These are phyloP conservation scores for Zoanthus sansibaricus DNA, from an alignment of 92 coral and sea anemone genomes.

Conservation along the genomic window DNA sequence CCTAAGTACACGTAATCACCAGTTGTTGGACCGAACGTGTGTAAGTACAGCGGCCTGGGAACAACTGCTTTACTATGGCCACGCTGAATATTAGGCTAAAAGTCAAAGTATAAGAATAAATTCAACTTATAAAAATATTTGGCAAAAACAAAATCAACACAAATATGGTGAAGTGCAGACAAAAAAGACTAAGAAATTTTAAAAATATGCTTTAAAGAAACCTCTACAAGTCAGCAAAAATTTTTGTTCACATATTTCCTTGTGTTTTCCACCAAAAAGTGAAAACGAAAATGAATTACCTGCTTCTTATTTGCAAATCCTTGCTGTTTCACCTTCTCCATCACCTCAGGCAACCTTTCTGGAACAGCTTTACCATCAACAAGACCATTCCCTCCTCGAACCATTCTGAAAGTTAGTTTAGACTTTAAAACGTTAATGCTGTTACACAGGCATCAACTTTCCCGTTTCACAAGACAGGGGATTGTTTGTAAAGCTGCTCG, in stretches of 20 bases:
- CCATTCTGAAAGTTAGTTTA: no score
- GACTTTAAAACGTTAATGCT: neutral
- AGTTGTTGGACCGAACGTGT: conserved; percentile 74
- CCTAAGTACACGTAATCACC: conserved; percentile 75
- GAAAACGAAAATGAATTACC: conserved; percentile 13
- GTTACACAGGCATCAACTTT: neutral
- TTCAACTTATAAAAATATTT: neutral
- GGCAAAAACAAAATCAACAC: no score
- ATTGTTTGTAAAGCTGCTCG: no score
- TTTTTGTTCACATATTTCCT: neutral
- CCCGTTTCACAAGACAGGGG: neutral
- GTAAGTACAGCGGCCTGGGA: conserved; percentile 52
- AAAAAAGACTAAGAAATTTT: neutral
- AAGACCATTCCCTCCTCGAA: conserved; percentile 78
- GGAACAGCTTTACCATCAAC: conserved; percentile 65
- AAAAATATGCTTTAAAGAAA: neutral
- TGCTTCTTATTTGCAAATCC: conserved; percentile 66
- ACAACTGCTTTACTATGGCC: conserved; percentile 56
- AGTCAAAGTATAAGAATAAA: neutral
- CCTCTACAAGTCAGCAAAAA: neutral
- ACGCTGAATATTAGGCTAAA: conserved; percentile 14
- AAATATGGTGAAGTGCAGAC: neutral
- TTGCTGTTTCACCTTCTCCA: conserved; percentile 60
- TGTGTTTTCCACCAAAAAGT: neutral
- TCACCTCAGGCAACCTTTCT: conserved; percentile 59